Evolutionary conservation across 1,140 invertebrate genomes (phyloP).

Genomic region (Drosophila tristis): DNA sequence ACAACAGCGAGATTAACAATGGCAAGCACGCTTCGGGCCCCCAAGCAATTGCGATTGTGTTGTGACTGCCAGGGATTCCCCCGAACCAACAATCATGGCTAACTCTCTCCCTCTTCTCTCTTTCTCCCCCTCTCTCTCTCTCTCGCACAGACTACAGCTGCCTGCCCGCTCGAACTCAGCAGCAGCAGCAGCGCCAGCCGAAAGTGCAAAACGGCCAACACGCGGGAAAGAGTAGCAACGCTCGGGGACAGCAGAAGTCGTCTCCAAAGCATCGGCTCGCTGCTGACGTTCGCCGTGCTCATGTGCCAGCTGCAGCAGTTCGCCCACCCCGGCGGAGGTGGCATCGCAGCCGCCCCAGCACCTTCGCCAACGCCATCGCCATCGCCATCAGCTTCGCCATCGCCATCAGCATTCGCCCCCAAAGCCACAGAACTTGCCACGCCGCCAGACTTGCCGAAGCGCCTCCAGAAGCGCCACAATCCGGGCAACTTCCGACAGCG

Average conservation of each 20-base stretch:
- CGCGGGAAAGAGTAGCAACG: constrained; percentile 33
- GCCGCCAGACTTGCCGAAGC: constrained; percentile 6
- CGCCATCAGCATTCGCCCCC: neutral
- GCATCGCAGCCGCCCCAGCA: constrained; percentile 3
- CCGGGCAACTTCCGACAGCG: constrained; percentile 21
- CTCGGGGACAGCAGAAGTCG: constrained; percentile 16
- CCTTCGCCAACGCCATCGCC: neutral
- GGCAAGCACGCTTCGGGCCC: constrained; percentile 56
- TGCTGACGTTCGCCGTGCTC: constrained; percentile 38
- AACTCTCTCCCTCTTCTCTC: neutral
- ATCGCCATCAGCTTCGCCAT: neutral
- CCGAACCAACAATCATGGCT: constrained; percentile 20
- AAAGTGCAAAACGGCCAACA: constrained; percentile 62
- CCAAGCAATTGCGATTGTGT: constrained; percentile 50
- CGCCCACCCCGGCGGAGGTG: constrained; percentile 10
- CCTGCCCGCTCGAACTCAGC: constrained; percentile 41
- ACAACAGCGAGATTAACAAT: constrained; percentile 50
- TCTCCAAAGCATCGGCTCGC: constrained; percentile 15
- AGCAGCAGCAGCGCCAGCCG: constrained; percentile 23
- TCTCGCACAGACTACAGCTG: constrained; percentile 58
- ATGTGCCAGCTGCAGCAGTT: constrained; percentile 60
- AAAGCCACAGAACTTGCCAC: too few relatives aligned
- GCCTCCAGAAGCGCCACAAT: constrained; percentile 50
- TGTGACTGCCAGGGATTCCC: constrained; percentile 52
- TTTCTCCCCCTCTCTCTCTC: neutral